These are phyloP conservation scores for Percina caprodes DNA, from an alignment of 2,113 vertebrate genomes.

Conservation along the genomic window DNA sequence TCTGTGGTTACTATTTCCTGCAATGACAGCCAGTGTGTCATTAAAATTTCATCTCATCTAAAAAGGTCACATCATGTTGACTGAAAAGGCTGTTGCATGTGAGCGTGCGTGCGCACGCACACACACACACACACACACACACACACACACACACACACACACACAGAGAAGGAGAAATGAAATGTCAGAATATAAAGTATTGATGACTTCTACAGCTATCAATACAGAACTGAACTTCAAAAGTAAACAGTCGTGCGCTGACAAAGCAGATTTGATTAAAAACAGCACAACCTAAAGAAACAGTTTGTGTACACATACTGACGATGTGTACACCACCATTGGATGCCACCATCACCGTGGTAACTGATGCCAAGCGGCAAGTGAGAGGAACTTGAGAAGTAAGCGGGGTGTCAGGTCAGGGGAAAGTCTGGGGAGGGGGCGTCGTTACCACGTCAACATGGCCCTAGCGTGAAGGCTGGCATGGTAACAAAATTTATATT, in stretches of 20 bases:
- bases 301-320: not conserved
- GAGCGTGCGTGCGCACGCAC: too few relatives aligned
- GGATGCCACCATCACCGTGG: conserved; percentile 65
- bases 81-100: not conserved
- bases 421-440: conserved; percentile 7
- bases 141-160: not conserved
- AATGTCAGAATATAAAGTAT: not conserved
- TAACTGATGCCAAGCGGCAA: conserved; percentile 63
- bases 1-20: conserved; percentile 13
- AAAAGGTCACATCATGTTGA: conserved; percentile 29
- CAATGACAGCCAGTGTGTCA: not conserved
- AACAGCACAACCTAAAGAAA: not conserved
- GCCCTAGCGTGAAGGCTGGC: not conserved
- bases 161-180: not conserved
- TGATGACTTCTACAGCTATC: not conserved
- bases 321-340: too few relatives aligned
- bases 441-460: not conserved
- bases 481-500: not conserved
- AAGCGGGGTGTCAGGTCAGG: conserved; percentile 53
- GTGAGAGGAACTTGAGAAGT: conserved; percentile 64
- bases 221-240: not conserved
- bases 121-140: not conserved
- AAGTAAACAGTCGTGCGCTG: not conserved
- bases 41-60: conserved; percentile 53
- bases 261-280: not conserved